Evolutionary conservation across 2,113 vertebrate genomes (phyloP), one percentile per base, ranked within the genome.

Genomic region (Semnornis frantzii): DNA sequence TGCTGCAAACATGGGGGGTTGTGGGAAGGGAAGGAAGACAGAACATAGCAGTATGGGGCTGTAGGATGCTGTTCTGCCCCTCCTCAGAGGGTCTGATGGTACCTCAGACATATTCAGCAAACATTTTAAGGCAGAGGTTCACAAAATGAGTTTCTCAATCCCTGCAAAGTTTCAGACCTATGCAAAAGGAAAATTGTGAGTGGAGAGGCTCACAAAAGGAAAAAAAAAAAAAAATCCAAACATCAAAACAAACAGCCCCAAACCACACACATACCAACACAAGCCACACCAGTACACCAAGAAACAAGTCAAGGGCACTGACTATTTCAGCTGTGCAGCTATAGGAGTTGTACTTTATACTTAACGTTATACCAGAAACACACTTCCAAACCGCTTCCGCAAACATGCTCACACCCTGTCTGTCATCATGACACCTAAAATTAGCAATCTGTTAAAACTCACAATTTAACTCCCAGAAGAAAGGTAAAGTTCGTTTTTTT

Each of bases 41-140:
- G 20, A 74, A 33, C 10, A 6, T 0, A 12, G 46, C 5, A 1
- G 9, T 27, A 62, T 0, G 2, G 27, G 39, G 27, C 60, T 59
- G 8, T 1, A 68, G 17, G 54, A 46, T 13, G 70, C 52, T 44
- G 21, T n/a, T 70, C 60, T 6, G 9, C 31, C 50, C 46, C 63
- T 34, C 64, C 48, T 66, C 39, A 24, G 30, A 46, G 44, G 44
- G 44, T 7, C 59, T 44, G 24, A 57, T 27, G 6, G 48, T 14
- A 54, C 9, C 75, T 64, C 31, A 65, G 55, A 54, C 3, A 2
- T 31, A 79, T 23, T 2, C 44, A 34, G 50, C 37, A 91, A 70
- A 68, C 8, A 10, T 58, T 30, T 84, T 30, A 85, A 85, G 9
- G 18, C 10, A 79, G 50, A 55, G 28, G 25, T 54, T 86, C 31